A percentile compares a stretch with the other conserved stretches of the same genome.
phyloP scores from a whole-genome alignment of 2,888 invertebrate species.

The Buathra laborator region DNA sequence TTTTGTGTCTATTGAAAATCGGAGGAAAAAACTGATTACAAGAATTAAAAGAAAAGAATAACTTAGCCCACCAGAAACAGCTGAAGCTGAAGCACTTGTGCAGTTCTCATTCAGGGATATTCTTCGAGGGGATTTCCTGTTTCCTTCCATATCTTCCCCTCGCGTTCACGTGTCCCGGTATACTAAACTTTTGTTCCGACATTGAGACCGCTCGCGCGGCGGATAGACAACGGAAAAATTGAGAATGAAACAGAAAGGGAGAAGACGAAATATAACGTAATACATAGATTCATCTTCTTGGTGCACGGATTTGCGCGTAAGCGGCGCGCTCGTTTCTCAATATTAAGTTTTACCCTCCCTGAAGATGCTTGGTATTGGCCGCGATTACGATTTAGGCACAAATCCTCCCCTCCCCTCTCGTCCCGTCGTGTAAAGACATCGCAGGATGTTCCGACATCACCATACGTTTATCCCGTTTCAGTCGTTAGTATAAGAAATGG shows the following conservation, averaged over 20 bases:
- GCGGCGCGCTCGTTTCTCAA: conserved; percentile 71
- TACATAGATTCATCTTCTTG: conserved; percentile 71
- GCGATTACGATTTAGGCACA: conserved; percentile 64
- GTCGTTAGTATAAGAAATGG: conserved; percentile 58
- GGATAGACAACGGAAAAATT: conserved; percentile 52
- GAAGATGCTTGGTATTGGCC: conserved; percentile 59
- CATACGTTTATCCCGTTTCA: conserved; percentile 61
- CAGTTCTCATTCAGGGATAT: conserved; percentile 45
- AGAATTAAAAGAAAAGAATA: neutral
- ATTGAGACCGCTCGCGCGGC: conserved; percentile 53
- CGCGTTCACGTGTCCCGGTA: conserved; percentile 5
- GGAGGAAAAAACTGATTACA: neutral
- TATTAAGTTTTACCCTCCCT: conserved; percentile 70
- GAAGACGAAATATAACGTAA: conserved; percentile 55
- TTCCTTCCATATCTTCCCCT: conserved; percentile 15
- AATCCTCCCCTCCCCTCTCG: conserved; percentile 28
- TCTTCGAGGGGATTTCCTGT: conserved; percentile 50
- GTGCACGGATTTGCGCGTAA: conserved; percentile 68
- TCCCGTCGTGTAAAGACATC: conserved; percentile 47
- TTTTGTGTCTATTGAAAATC: neutral
- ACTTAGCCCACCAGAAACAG: conserved; percentile 45
- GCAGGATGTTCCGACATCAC: conserved; percentile 57
- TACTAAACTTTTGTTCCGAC: conserved; percentile 57
- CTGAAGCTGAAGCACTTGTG: conserved; percentile 32
- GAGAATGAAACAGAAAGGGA: conserved; percentile 11